Evolutionary conservation across 2,113 vertebrate genomes (phyloP), one percentile per base, ranked within the genome.

Genomic region (Anolis sagrei): DNA sequence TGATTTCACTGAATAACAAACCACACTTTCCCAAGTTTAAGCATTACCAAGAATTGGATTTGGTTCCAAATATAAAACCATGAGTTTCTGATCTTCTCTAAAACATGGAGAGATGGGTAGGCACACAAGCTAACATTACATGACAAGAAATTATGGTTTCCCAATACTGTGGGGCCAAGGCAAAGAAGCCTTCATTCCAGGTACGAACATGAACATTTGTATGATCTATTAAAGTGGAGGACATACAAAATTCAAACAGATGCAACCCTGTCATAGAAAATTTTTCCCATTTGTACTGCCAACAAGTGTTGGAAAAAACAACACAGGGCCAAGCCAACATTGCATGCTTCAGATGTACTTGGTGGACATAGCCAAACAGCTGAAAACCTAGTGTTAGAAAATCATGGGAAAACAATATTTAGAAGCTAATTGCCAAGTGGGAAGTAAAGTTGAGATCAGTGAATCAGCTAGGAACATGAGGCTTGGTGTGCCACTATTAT

Each of bases 321-420:
- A n/a, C 23, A 86, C 21, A 27, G 16, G 70, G 61, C 62, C 49
- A n/a, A 86, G 69, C 77, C 84, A 86, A 48, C 29, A 62, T 48
- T 73, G 23, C 39, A 79, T 81, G 54, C 78, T 66, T 86, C 58
- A 75, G 51, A 81, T 74, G 34, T 84, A 25, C 78, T 80, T 23
- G 66, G 39, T 72, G 61, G 84, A 75, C 32, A 75, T 23, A 68
- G 61, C 39, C 62, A 81, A 81, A 62, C 78, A 81, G 84, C 84
- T 86, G 84, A 39, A 66, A 51, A 81, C 36, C 61, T 75, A 39
- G 76, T 48, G 21, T 49, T 79, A n/a, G 76, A 58, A 61, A 79
- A n/a, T 32, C 68, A 80, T 86, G 69, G 54, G 84, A 75, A 81
- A 72, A 32, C 9, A 73, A 66, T 9, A 27, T 34, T 21, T 49